phyloP scores from a whole-genome alignment of 2,113 vertebrate species.

The Cettia cetti region DNA sequence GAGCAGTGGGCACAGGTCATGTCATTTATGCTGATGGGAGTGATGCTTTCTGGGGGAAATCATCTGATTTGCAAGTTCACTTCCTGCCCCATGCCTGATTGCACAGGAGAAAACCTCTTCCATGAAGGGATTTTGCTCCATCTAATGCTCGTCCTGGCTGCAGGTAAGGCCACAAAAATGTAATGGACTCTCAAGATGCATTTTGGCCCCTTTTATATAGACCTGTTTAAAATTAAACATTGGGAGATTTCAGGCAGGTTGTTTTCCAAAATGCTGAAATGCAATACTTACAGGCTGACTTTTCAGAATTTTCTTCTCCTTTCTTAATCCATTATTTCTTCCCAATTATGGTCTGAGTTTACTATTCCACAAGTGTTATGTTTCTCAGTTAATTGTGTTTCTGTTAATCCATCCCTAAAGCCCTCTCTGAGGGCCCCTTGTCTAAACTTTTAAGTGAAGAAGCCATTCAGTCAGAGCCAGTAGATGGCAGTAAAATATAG shows the following conservation, averaged over 20 bases:
- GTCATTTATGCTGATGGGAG: no score
- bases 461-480: background rate
- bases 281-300: background rate
- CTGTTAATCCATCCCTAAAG: background rate
- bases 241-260: background rate
- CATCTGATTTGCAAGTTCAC: no score
- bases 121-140: no score
- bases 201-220: background rate
- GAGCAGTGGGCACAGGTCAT: no score
- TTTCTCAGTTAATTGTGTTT: background rate
- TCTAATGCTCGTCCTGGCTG: background rate
- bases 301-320: background rate
- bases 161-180: background rate
- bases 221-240: background rate
- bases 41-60: no score
- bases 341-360: accelerated
- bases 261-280: background rate
- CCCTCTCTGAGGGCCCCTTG: background rate
- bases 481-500: background rate
- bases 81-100: no score
- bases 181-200: background rate
- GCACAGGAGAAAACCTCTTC: no score
- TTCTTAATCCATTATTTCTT: background rate
- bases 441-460: background rate
- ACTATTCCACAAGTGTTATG: accelerated